Base-by-base conservation (phyloP, 2,113 vertebrate genomes). In the Eupsittula cactorum region DNA sequence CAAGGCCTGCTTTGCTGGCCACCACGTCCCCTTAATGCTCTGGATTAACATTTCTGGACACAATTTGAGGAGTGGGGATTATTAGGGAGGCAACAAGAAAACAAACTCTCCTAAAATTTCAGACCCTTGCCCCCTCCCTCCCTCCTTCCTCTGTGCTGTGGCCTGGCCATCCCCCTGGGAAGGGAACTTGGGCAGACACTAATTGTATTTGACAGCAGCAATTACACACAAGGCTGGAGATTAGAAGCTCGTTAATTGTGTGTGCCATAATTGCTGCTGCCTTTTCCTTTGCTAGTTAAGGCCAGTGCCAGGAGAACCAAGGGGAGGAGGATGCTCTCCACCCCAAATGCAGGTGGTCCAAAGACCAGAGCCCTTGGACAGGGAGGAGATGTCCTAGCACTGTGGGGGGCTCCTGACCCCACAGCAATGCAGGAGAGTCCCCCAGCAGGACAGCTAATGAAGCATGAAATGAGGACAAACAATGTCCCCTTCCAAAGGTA, bases 121-220 rank as follows among this genome's bases (percentile, higher is more conserved):
- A 94, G 83, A 55, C 49, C n/a, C 55, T 69, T 1, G 1, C 9
- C 65, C 85, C 31, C 11, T 33, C 55, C 55, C 33, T 37, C 42
- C 33, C 50, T 69, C 57, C 92, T 88, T 85, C 74, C 55, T 47
- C 76, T 35, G 31, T 85, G 23, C 91, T 64, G 73, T 4, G 0
- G 63, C 68, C 77, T 3, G 33, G 73, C n/a, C 78, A 23, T 77
- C 55, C 92, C 82, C 67, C 49, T 53, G 90, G 93, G 96, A 96
- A 95, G 91, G 95, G 90, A 97, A 97, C 82, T 73, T 96, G 81
- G 80, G 84, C 77, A 96, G 97, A 97, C 65, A 52, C 95, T 97
- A 98, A 98, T 87, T 97, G 92, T 96, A 97, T 97, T 85, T 96
- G 97, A 98, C 98, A 98, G 97, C 95, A 97, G 97, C 97, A 98